phyloP scores from a whole-genome alignment of 2,797 vertebrate genomes.

The Melanotaenia parkinsoni region DNA sequence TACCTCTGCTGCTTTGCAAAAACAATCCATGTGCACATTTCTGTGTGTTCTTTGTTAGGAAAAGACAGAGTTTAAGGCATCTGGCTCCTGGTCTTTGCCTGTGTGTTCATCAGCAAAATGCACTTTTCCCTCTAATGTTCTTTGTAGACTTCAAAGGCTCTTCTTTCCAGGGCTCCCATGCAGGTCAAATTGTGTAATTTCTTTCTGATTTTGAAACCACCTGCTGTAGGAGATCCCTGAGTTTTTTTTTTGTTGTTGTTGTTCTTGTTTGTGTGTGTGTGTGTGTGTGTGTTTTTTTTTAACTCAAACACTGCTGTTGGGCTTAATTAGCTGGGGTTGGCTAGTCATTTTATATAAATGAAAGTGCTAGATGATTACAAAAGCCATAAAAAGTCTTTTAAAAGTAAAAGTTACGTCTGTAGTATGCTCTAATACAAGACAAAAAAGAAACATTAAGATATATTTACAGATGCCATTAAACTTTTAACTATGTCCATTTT shows the following conservation, averaged over 20 bases:
- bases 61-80: neutral
- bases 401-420: slow-evolving; percentile 1
- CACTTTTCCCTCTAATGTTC: neutral
- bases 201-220: neutral
- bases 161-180: neutral
- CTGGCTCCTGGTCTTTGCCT: too few relatives aligned
- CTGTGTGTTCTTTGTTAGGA: neutral
- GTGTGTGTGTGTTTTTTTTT: neutral
- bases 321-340: neutral
- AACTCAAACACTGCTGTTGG: neutral
- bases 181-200: slow-evolving; percentile 4
- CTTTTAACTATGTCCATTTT: too few relatives aligned
- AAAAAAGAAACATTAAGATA: neutral
- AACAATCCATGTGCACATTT: neutral
- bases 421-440: neutral
- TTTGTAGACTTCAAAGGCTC: neutral
- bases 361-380: neutral
- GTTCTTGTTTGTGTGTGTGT: neutral
- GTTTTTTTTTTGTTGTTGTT: too few relatives aligned
- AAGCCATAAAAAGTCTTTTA: neutral
- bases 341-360: neutral
- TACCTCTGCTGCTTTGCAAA: neutral
- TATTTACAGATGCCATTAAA: too few relatives aligned
- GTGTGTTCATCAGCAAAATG: neutral
- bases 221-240: neutral